Evolutionary conservation across 2,888 invertebrate genomes (phyloP).

Genomic region (Oscheius myriophilus): DNA sequence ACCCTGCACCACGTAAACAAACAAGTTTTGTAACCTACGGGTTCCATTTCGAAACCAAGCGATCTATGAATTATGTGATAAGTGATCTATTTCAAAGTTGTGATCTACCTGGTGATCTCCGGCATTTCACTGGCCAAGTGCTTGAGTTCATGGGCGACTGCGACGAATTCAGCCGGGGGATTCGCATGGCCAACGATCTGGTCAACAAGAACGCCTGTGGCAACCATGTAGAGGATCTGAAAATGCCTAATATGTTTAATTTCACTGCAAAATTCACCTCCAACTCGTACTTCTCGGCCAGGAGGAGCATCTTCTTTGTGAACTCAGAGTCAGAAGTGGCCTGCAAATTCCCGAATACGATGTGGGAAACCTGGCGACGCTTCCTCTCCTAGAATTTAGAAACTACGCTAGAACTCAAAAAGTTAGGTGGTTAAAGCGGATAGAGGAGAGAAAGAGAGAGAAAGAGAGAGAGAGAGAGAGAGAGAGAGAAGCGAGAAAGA

Average conservation of each 20-base stretch:
- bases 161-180: constrained; percentile 50
- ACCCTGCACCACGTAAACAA: no score
- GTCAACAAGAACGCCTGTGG: constrained; percentile 50
- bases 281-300: constrained; percentile 63
- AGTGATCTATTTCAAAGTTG: no score
- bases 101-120: constrained; percentile 27
- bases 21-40: no score
- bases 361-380: neutral
- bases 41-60: no score
- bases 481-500: no score
- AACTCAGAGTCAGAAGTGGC: constrained; percentile 59
- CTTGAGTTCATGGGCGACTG: constrained; percentile 50
- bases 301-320: constrained; percentile 63
- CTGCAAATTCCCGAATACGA: constrained; percentile 37
- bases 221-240: constrained; percentile 64
- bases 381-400: constrained; percentile 17
- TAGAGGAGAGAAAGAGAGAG: neutral
- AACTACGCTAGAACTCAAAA: neutral
- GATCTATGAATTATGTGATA: no score
- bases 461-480: neutral
- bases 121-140: constrained; percentile 50
- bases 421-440: no score
- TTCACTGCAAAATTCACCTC: constrained; percentile 22
- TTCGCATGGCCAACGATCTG: constrained; percentile 51
- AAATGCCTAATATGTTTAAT: neutral